phyloP scores from a whole-genome alignment of 2,113 vertebrate species.

The Scomber japonicus region DNA sequence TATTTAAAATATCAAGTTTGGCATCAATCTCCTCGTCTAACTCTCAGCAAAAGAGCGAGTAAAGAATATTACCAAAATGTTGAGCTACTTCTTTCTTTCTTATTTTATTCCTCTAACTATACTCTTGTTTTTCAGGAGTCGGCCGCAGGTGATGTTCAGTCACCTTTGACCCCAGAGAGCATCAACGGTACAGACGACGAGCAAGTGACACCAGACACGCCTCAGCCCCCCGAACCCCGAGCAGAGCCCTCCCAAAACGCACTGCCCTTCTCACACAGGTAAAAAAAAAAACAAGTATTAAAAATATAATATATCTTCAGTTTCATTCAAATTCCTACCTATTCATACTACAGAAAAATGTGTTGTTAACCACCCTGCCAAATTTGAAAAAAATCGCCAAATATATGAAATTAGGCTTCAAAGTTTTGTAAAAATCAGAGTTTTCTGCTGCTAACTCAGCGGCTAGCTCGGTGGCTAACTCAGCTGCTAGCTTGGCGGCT shows the following conservation, averaged over 20 bases:
- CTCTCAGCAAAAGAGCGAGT: not conserved
- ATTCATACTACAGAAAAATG: too few relatives aligned
- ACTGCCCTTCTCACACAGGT: conserved; percentile 95
- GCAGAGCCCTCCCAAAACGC: conserved; percentile 92
- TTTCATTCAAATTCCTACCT: too few relatives aligned
- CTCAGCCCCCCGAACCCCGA: conserved; percentile 89
- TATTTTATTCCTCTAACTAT: not conserved
- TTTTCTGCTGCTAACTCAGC: too few relatives aligned
- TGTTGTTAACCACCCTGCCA: too few relatives aligned
- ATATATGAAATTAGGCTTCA: too few relatives aligned
- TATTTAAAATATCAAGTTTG: not conserved
- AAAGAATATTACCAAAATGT: not conserved
- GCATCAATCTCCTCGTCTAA: not conserved
- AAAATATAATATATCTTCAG: not conserved
- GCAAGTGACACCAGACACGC: conserved; percentile 85
- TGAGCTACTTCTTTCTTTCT: not conserved
- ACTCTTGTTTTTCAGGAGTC: conserved; percentile 87
- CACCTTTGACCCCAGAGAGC: conserved; percentile 92
- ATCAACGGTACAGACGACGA: conserved; percentile 97
- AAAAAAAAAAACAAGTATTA: not conserved
- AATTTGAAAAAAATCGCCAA: too few relatives aligned
- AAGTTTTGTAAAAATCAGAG: too few relatives aligned
- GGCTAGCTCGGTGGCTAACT: too few relatives aligned
- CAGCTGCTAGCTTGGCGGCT: too few relatives aligned
- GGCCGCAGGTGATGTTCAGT: conserved; percentile 91